These are phyloP conservation scores for Cottoperca gobio DNA, from an alignment of 2,797 vertebrate species.

Conservation along the genomic window DNA sequence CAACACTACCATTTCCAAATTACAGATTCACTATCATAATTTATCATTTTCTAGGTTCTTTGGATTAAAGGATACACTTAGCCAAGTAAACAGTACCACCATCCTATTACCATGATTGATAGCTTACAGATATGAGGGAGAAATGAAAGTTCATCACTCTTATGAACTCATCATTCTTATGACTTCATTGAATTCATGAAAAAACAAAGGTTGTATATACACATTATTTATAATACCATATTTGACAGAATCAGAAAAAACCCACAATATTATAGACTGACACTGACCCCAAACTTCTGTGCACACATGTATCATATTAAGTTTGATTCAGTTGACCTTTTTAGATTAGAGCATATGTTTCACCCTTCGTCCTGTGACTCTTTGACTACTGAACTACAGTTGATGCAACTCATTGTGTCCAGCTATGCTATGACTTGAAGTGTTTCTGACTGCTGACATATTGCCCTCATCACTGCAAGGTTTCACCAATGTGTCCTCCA, in stretches of 20 bases:
- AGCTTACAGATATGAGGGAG: neutral
- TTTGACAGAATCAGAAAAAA: neutral
- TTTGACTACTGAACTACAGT: slow-evolving; percentile 57
- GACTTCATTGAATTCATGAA: neutral
- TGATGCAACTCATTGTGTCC: slow-evolving; percentile 65
- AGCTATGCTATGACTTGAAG: slow-evolving; percentile 76
- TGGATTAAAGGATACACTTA: neutral
- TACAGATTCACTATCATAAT: neutral
- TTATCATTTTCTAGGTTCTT: slow-evolving; percentile 4
- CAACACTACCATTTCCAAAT: neutral
- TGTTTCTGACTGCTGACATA: slow-evolving; percentile 81
- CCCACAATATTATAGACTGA: neutral
- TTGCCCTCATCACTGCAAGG: slow-evolving; percentile 80
- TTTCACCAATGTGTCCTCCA: slow-evolving; percentile 75
- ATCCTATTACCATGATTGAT: neutral
- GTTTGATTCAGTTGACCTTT: slow-evolving; percentile 63
- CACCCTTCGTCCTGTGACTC: slow-evolving; percentile 62
- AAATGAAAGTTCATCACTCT: neutral
- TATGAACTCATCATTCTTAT: neutral
- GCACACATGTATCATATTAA: slow-evolving; percentile 37
- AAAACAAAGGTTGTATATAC: slow-evolving; percentile 1
- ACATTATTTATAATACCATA: neutral
- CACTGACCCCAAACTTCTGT: slow-evolving; percentile 8
- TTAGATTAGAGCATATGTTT: slow-evolving; percentile 48
- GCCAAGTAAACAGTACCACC: neutral